Evolutionary conservation across 2,888 invertebrate species (phyloP).

Genomic region (Pristionchus fissidentatus): DNA sequence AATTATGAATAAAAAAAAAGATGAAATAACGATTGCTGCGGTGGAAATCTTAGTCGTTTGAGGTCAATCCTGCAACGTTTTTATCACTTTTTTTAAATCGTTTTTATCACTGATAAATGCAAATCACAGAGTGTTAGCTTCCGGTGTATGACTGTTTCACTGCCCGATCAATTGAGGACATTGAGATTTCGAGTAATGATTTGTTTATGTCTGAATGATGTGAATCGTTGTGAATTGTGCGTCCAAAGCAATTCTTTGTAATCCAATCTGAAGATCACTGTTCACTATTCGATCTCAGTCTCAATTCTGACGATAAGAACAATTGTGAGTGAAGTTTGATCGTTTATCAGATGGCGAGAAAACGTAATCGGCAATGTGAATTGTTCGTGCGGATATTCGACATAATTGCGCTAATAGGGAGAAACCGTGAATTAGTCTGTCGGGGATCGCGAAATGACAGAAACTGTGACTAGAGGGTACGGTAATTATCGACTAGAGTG

Average conservation of each 20-base stretch:
- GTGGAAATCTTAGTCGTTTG: no score
- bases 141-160: background rate
- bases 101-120: background rate
- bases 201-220: background rate
- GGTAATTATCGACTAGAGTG: constrained; percentile 19
- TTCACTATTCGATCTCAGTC: background rate
- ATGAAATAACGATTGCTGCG: no score
- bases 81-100: no score
- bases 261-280: constrained; percentile 10
- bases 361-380: constrained; percentile 1
- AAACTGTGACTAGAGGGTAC: constrained; percentile 21
- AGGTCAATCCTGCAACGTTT: no score
- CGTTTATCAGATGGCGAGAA: constrained; percentile 1
- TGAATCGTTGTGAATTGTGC: background rate
- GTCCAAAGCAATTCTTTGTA: no score
- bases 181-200: no score
- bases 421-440: background rate
- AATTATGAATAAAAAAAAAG: no score
- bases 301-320: no score
- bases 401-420: background rate
- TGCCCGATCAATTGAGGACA: background rate
- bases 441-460: constrained; percentile 18
- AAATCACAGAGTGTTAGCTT: background rate
- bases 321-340: constrained; percentile 27
- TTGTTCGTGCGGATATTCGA: background rate